phyloP scores from a whole-genome alignment of 2,888 invertebrate genomes.

The Cheilosia variabilis region DNA sequence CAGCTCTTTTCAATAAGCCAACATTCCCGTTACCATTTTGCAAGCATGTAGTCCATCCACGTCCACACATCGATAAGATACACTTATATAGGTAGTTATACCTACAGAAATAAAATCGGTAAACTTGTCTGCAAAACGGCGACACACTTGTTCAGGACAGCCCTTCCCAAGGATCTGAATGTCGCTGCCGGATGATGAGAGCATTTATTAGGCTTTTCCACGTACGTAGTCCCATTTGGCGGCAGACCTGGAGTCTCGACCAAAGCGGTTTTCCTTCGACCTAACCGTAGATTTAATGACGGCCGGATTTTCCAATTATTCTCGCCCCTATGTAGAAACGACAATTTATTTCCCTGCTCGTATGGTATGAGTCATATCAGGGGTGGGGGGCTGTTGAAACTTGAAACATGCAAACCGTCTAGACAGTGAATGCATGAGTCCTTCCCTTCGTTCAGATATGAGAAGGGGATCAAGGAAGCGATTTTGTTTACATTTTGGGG shows the following conservation, averaged over 20 bases:
- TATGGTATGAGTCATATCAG: constrained; percentile 53
- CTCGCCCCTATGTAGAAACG: constrained; percentile 55
- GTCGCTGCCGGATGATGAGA: constrained; percentile 26
- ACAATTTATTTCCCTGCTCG: constrained; percentile 62
- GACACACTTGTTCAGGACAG: constrained; percentile 38
- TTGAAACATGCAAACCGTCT: constrained; percentile 69
- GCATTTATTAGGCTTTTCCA: constrained; percentile 61
- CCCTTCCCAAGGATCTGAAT: background rate
- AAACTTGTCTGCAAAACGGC: constrained; percentile 22
- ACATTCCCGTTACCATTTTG: too few relatives aligned
- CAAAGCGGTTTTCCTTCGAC: constrained; percentile 48
- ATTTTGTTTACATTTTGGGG: constrained; percentile 10
- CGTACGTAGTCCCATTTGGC: constrained; percentile 43
- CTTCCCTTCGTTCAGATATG: background rate
- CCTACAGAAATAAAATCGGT: background rate
- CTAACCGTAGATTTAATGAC: constrained; percentile 65
- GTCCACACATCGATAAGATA: too few relatives aligned
- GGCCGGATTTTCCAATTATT: constrained; percentile 73
- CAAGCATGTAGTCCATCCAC: too few relatives aligned
- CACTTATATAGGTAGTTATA: background rate
- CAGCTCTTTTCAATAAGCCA: too few relatives aligned
- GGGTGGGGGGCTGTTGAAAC: constrained; percentile 20
- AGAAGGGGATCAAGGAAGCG: constrained; percentile 46
- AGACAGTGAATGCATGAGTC: constrained; percentile 51
- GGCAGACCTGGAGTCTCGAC: constrained; percentile 34